These are phyloP conservation scores for Microcebus lehilahytsara DNA, from an alignment of 2,113 vertebrate genomes.

Conservation along the genomic window DNA sequence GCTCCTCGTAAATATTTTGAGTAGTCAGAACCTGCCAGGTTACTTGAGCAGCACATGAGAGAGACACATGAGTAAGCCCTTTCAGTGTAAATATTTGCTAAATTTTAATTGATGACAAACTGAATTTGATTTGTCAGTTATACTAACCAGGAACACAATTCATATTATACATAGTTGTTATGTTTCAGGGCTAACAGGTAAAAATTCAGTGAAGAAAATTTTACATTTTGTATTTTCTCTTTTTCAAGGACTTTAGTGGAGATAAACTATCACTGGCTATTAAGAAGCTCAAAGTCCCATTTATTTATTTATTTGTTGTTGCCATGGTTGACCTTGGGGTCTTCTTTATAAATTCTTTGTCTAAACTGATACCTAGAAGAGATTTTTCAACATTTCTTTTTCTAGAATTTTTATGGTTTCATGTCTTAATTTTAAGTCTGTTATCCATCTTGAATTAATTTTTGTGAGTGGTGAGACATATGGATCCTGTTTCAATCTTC, in stretches of 20 bases:
- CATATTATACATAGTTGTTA: not conserved
- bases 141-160: not conserved
- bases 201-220: not conserved
- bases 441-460: too few relatives aligned
- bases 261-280: not conserved
- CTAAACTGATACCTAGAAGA: too few relatives aligned
- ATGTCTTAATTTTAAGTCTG: too few relatives aligned
- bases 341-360: too few relatives aligned
- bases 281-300: constrained; percentile 14
- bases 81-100: not conserved
- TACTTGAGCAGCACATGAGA: not conserved
- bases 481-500: too few relatives aligned
- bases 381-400: too few relatives aligned
- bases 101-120: not conserved
- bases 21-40: not conserved
- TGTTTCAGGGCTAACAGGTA: not conserved
- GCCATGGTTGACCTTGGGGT: too few relatives aligned
- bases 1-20: not conserved
- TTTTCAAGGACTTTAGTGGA: not conserved
- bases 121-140: not conserved
- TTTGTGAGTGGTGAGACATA: too few relatives aligned
- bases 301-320: not conserved
- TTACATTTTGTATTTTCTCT: not conserved
- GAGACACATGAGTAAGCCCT: not conserved
- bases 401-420: too few relatives aligned